A percentile compares a stretch with the other conserved stretches of the same genome.
These are phyloP conservation scores for Vulpes ferrilata DNA, from an alignment of 2,113 vertebrate genomes.

Conservation along the genomic window DNA sequence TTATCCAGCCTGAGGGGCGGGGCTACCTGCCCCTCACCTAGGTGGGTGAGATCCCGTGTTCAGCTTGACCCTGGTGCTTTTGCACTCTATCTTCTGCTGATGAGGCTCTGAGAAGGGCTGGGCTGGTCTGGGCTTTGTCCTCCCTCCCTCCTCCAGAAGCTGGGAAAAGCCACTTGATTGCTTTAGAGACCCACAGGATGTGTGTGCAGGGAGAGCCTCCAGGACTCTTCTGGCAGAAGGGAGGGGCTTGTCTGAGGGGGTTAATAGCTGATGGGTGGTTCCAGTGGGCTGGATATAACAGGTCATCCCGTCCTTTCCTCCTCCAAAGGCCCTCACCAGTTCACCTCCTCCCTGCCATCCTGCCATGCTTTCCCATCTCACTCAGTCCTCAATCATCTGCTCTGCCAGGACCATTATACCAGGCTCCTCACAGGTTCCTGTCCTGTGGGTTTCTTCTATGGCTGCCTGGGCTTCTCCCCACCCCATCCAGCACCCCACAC, in stretches of 20 bases:
- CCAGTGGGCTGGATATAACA: not conserved
- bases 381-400: not conserved
- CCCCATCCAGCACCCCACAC: too few relatives aligned
- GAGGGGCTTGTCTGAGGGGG: not conserved
- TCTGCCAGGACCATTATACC: not conserved
- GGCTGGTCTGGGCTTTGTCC: not conserved
- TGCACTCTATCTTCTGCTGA: not conserved
- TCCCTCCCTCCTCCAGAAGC: not conserved
- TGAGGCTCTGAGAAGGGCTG: not conserved
- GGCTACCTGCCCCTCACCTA: constrained; percentile 65
- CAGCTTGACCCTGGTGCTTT: not conserved
- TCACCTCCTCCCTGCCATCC: not conserved
- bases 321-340: not conserved
- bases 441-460: not conserved
- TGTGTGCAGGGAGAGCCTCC: not conserved
- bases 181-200: not conserved
- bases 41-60: not conserved
- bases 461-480: not conserved
- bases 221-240: not conserved
- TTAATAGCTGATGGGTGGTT: not conserved
- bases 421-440: not conserved
- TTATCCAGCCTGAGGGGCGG: not conserved
- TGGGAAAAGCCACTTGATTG: not conserved
- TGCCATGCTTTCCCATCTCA: not conserved
- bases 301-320: not conserved